Percentiles rank a stretch among this genome's conserved stretches.
Conservation (phyloP, 2,888 invertebrate genomes). For the Dasypolia templi region DNA sequence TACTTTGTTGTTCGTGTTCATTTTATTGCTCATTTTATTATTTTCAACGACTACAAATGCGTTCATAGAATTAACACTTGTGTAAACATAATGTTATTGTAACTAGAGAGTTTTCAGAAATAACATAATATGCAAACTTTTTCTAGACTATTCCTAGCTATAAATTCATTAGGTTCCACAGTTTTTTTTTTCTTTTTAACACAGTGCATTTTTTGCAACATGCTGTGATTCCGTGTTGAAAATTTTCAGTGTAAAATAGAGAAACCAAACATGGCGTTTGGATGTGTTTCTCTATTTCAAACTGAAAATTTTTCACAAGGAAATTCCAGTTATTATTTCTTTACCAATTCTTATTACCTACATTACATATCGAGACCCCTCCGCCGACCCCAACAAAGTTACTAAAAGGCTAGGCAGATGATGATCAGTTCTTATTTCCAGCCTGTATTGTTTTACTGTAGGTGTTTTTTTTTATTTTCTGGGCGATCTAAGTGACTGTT, state of each 20-base stretch:
- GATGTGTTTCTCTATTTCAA: too few relatives aligned
- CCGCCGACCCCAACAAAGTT: too few relatives aligned
- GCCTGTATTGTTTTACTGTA: not conserved
- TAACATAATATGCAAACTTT: not conserved
- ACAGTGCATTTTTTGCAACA: not conserved
- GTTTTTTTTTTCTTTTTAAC: not conserved
- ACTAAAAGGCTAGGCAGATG: too few relatives aligned
- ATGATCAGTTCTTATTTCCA: not conserved
- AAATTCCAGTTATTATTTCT: not conserved
- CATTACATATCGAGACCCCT: too few relatives aligned
- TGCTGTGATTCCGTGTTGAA: not conserved
- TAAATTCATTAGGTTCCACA: not conserved
- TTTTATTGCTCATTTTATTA: not conserved
- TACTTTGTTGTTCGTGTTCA: not conserved
- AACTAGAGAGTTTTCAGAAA: not conserved
- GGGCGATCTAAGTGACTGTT: too few relatives aligned
- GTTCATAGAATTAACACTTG: constrained; percentile 3
- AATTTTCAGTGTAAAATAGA: not conserved
- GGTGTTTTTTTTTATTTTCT: not conserved
- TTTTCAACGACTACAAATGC: not conserved
- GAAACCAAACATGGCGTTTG: not conserved
- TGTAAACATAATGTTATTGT: constrained; percentile 7
- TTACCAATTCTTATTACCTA: not conserved
- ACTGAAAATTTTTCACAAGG: too few relatives aligned
- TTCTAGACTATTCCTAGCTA: not conserved